A percentile compares a stretch with the other conserved stretches of the same genome.
Evolutionary conservation across 2,113 vertebrate genomes (phyloP).

Genomic region (Solea senegalensis): DNA sequence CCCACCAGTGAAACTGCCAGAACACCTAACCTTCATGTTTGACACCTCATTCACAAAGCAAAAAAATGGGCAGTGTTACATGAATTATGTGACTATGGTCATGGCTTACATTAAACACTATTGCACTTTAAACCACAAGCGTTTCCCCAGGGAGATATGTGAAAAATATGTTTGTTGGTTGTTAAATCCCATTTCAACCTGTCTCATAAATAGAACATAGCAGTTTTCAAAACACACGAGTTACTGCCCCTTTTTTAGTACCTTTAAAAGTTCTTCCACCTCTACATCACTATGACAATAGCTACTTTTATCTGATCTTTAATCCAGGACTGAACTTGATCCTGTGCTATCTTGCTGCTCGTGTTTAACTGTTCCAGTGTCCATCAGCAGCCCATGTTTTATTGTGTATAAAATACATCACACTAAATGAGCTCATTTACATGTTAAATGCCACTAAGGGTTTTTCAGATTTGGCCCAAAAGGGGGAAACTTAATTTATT

Average conservation of each 20-base stretch:
- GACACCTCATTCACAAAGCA: too few relatives aligned
- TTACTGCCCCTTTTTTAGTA: background rate
- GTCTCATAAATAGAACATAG: background rate
- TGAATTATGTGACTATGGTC: background rate
- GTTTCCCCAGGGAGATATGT: background rate
- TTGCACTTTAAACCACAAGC: background rate
- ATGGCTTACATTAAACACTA: background rate
- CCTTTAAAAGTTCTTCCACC: too few relatives aligned
- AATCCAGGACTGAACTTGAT: conserved; percentile 15
- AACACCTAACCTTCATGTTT: background rate
- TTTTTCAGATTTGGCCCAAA: background rate
- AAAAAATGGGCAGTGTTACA: background rate
- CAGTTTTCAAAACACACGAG: background rate
- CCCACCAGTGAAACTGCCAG: conserved; percentile 2
- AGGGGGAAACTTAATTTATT: too few relatives aligned
- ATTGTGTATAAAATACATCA: background rate
- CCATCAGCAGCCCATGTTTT: background rate
- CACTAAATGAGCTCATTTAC: background rate
- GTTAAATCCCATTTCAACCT: background rate
- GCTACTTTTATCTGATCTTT: conserved; percentile 8
- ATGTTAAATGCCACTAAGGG: background rate
- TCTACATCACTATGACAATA: conserved; percentile 3
- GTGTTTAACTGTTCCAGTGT: background rate
- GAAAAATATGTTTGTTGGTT: background rate
- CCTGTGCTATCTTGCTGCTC: background rate